Evolutionary conservation across 2,113 vertebrate genomes (phyloP).

Genomic region (Corydoras maculifer): DNA sequence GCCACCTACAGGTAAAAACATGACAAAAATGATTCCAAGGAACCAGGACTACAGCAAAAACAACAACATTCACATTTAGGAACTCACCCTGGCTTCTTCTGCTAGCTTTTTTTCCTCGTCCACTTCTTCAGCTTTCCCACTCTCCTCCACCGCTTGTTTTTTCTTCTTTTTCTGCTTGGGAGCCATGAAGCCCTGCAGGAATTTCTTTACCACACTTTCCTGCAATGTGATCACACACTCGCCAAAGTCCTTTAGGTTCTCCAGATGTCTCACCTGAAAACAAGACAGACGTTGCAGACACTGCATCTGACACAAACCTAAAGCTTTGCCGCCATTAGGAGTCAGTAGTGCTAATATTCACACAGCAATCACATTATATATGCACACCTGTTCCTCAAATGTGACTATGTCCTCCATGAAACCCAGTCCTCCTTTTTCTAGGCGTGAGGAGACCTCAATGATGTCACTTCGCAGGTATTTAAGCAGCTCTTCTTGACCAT

Average conservation of each 20-base stretch:
- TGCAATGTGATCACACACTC: conserved; percentile 89
- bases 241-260: conserved; percentile 87
- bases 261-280: conserved; percentile 73
- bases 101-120: conserved; percentile 92
- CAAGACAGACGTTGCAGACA: background rate
- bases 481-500: conserved; percentile 82
- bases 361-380: too few species aligned
- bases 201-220: conserved; percentile 91
- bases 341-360: too few species aligned
- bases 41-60: background rate
- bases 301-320: too few species aligned
- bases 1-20: conserved; percentile 72
- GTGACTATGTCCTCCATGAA: conserved; percentile 80
- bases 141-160: conserved; percentile 79
- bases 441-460: conserved; percentile 86
- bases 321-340: too few species aligned
- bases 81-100: conserved; percentile 89
- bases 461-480: conserved; percentile 86
- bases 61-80: background rate
- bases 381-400: conserved; percentile 80
- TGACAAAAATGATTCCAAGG: background rate
- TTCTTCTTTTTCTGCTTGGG: conserved; percentile 80
- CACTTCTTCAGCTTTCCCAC: conserved; percentile 79
- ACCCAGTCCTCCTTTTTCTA: conserved; percentile 92
- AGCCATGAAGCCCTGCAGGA: conserved; percentile 98